Evolutionary conservation across 2,797 vertebrate genomes (phyloP), one percentile per base, ranked within the genome.

Genomic region (Lepilemur ruficaudatus): DNA sequence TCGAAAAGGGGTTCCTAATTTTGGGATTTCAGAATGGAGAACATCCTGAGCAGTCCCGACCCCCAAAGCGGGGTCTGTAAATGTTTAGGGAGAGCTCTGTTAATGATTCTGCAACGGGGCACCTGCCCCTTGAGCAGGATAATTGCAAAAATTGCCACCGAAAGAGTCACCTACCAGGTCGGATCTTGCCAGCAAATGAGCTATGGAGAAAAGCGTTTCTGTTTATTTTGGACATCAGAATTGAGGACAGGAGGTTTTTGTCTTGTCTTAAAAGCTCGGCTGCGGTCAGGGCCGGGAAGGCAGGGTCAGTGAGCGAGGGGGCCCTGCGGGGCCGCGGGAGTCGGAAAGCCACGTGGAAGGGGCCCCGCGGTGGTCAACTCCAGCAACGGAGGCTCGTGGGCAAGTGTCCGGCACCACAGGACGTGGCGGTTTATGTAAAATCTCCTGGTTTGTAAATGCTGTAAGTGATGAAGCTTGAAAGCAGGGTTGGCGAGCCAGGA

Each of bases 311-410:
- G 32, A 46, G 25, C 4, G 50, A n/a, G 7, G 59, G 41, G 5
- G 35, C 35, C 18, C 14, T 17, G 3, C 7, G 7, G 32, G 35
- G 8, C 17, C 0, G 1, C 5, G 28, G 18, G 69, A 18, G 15
- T 3, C 4, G n/a, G 61, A 30, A 75, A 20, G 48, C 30, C 28
- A 1, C 1, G 10, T 17, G 41, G 38, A 38, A 41, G 59, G 11
- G 38, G 15, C 52, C 12, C 30, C 15, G 41, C 4, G 9, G 18
- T 1, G 6, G 28, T 9, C 8, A 7, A 15, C 32, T 35, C 28
- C 28, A 18, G 28, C 0, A 4, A 35, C 4, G 5, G 5, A 52
- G 57, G 17, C 30, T 3, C 6, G 1, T 22, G 67, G 30, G 65
- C 67, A 82, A 35, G 41, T 7, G 23, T 23, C 59, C 23, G 2